Percentiles rank a stretch among this genome's conserved stretches.
Evolutionary conservation across 2,113 vertebrate species (phyloP).

Genomic region (Nyctereutes procyonoides): DNA sequence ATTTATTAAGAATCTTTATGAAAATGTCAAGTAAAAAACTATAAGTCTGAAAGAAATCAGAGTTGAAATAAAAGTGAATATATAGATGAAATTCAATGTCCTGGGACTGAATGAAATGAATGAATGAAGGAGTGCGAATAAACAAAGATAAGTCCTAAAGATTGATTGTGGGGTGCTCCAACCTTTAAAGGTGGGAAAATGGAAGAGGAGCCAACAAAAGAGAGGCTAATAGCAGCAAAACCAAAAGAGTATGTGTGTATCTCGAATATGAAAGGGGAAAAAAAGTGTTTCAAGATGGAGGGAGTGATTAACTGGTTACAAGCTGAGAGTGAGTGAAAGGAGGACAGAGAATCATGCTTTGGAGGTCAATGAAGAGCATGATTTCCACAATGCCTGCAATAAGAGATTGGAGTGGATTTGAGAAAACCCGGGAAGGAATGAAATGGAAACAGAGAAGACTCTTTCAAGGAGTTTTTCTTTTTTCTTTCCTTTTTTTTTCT

Average conservation of each 20-base stretch:
- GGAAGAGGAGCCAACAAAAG: neutral
- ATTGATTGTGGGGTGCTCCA: neutral
- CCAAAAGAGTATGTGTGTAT: neutral
- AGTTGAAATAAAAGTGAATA: neutral
- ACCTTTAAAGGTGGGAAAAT: neutral
- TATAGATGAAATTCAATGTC: neutral
- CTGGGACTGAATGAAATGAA: neutral
- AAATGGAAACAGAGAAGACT: neutral
- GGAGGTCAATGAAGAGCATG: neutral
- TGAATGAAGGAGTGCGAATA: neutral
- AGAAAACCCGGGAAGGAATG: neutral
- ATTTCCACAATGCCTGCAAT: neutral
- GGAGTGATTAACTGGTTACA: neutral
- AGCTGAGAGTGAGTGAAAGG: neutral
- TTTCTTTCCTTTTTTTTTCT: neutral
- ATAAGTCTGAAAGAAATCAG: neutral
- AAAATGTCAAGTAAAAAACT: neutral
- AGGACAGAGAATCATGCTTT: neutral
- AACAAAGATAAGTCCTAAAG: neutral
- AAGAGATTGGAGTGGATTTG: neutral
- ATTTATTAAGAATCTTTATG: neutral
- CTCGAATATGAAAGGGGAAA: neutral
- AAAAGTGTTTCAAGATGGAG: neutral
- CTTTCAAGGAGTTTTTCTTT: neutral
- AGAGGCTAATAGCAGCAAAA: neutral